Conservation (phyloP, 2,797 vertebrate species). For the Sebastes matsubarae region DNA sequence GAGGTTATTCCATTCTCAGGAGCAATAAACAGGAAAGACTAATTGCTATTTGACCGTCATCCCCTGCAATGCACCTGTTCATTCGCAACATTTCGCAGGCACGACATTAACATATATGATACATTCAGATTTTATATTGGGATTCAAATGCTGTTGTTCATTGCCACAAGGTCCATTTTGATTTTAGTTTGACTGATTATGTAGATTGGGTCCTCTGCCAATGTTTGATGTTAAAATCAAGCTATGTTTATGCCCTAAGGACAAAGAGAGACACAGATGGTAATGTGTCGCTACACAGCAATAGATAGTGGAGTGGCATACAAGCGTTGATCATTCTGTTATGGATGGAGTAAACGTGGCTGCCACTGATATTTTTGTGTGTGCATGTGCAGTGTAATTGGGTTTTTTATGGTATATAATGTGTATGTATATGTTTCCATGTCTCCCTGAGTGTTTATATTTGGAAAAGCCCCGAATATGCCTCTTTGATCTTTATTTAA, state of each 20-base stretch:
- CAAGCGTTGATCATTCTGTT: neutral
- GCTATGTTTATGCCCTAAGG: neutral
- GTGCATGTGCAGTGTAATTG: neutral
- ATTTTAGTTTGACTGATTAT: conserved; percentile 21
- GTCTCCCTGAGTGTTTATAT: neutral
- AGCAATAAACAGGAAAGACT: neutral
- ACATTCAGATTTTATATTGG: neutral
- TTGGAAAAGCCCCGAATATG: neutral
- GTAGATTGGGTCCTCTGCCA: conserved; percentile 15
- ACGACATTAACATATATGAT: neutral
- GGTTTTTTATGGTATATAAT: neutral
- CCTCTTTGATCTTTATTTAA: conserved; percentile 15
- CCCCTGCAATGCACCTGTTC: conserved; percentile 1
- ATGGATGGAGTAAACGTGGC: neutral
- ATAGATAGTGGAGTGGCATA: neutral
- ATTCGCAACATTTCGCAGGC: neutral
- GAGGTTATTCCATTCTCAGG: neutral
- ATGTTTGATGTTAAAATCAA: conserved; percentile 32
- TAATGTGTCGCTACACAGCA: conserved; percentile 2
- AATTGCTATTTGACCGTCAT: neutral
- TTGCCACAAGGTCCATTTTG: conserved; percentile 3
- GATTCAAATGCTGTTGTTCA: conserved; percentile 12
- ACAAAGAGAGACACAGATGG: neutral
- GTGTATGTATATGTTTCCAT: neutral
- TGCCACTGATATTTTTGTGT: neutral